A percentile compares a stretch with the other conserved stretches of the same genome.
Conservation (phyloP, 1,140 invertebrate species). For the Rhysida immarginata region DNA sequence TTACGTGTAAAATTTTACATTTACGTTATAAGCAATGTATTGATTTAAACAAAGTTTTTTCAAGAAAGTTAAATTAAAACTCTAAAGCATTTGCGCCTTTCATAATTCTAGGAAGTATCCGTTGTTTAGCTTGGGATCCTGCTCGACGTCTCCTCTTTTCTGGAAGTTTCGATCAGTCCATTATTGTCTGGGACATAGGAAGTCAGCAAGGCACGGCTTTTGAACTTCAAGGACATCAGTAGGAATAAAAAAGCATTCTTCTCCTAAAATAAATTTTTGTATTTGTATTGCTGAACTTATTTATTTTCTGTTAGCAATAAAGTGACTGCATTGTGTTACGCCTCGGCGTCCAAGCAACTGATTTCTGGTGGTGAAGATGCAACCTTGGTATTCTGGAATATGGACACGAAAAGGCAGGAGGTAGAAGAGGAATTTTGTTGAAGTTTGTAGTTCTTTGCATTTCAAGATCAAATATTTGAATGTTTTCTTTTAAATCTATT, state of each 20-base stretch:
- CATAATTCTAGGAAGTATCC: constrained; percentile 47
- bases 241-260: constrained; percentile 17
- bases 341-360: constrained; percentile 60
- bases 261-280: background rate
- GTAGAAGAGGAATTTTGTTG: constrained; percentile 25
- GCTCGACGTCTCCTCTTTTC: constrained; percentile 78
- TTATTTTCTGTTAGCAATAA: constrained; percentile 30
- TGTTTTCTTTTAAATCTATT: background rate
- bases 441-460: constrained; percentile 6
- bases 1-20: too few species aligned
- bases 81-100: too few species aligned
- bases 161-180: constrained; percentile 82
- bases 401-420: constrained; percentile 68
- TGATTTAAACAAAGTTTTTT: too few species aligned
- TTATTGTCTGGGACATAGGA: constrained; percentile 98
- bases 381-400: constrained; percentile 89
- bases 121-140: constrained; percentile 80
- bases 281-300: background rate
- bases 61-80: too few species aligned
- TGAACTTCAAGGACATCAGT: constrained; percentile 91
- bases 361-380: constrained; percentile 88
- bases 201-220: constrained; percentile 90
- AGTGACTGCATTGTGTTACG: constrained; percentile 47
- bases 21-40: too few species aligned
- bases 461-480: background rate